Percentiles rank a stretch among this genome's conserved stretches.
Evolutionary conservation across 1,140 invertebrate species (phyloP).

Genomic region (Drosophila sturtevanti): DNA sequence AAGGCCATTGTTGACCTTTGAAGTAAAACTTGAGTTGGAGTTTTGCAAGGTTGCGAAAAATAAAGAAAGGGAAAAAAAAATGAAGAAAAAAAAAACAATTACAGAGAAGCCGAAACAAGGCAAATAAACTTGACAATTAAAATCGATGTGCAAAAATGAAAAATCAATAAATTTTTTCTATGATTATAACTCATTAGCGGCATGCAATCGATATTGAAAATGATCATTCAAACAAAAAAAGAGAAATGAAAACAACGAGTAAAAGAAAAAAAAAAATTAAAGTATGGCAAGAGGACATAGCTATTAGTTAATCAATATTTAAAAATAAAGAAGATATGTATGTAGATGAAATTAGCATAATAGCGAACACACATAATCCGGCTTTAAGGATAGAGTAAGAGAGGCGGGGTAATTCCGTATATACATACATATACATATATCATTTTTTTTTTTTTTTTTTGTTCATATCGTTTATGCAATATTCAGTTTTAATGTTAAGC

Average conservation of each 20-base stretch:
- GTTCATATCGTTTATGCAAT: slow-evolving; percentile 65
- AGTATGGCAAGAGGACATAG: slow-evolving; percentile 67
- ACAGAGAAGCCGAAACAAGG: slow-evolving; percentile 43
- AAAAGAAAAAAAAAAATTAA: slow-evolving; percentile 25
- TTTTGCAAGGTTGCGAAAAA: slow-evolving; percentile 56
- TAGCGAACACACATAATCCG: slow-evolving; percentile 25
- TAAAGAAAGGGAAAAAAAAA: slow-evolving; percentile 16
- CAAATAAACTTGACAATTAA: slow-evolving; percentile 57
- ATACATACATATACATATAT: slow-evolving; percentile 33
- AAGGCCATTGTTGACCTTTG: slow-evolving; percentile 64
- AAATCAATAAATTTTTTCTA: not conserved
- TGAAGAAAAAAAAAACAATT: slow-evolving; percentile 29
- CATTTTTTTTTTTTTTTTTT: too few relatives aligned
- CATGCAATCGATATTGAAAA: slow-evolving; percentile 51
- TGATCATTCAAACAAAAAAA: slow-evolving; percentile 39
- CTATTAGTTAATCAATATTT: slow-evolving; percentile 51
- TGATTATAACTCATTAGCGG: slow-evolving; percentile 49
- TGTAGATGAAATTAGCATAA: slow-evolving; percentile 63
- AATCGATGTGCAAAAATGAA: slow-evolving; percentile 18
- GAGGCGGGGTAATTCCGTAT: slow-evolving; percentile 52
- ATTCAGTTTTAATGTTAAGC: slow-evolving; percentile 62
- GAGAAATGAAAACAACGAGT: too few relatives aligned
- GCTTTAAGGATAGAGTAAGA: slow-evolving; percentile 11
- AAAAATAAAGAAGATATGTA: not conserved
- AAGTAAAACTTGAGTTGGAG: slow-evolving; percentile 32